Evolutionary conservation across 1,140 invertebrate genomes (phyloP), one percentile per base, ranked within the genome.

Genomic region (Drosophila pruinosa): DNA sequence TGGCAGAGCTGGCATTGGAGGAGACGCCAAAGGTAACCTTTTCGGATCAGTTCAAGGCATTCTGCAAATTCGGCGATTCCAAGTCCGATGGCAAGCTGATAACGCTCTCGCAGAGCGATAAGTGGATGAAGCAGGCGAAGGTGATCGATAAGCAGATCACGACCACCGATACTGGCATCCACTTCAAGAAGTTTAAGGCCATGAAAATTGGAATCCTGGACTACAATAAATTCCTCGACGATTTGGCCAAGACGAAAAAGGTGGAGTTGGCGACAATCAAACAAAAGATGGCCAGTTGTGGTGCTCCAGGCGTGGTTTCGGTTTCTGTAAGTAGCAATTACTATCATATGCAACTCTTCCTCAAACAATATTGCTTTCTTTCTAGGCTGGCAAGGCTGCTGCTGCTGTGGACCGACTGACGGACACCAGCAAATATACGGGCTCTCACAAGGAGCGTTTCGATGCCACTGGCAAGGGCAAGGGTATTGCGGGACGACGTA

Each of bases 51-150:
- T 94, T 93, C 65, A 93, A 93, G 78, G 92, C 92, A 10, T 98
- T 97, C 89, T 95, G 96, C 1, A 97, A 97, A 92, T 98, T 98
- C 82, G 97, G 97, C 0, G 96, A 98, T 88, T 93, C 93, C 0
- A 97, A 97, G 80, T 96, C 95, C 6, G 96, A 97, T 81, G 97
- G 97, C 4, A 97, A 96, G 90, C 93, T 94, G 15, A 96, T 98
- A 48, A 97, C 97, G 0, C 91, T 98, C 1, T 96, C 95, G 15
- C 97, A 98, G 90, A 96, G 96, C 80, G 97, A 98, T 91, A 98
- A 98, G 91, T 98, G 97, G 97, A 96, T 98, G 94, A 98, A 98
- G 78, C 97, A 98, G 89, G 97, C 97, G 89, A 95, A 96, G 88
- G 96, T 98, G n/a, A 96, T 98, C 52, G 97, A 98, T 75, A 97